Evolutionary conservation across 2,797 vertebrate species (phyloP).

Genomic region (Naso thynnoides): DNA sequence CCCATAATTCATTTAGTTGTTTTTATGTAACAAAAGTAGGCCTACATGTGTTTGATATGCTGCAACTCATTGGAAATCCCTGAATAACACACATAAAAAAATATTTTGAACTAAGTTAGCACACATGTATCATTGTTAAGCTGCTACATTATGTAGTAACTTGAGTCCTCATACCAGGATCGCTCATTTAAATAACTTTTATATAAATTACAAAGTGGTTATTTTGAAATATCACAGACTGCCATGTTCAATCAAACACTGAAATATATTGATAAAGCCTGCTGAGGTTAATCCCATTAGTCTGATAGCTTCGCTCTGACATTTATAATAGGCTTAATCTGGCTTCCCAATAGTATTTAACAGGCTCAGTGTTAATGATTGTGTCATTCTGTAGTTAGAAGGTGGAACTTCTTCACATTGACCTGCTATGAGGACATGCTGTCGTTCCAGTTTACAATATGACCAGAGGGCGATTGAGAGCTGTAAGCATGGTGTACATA

Average conservation of each 20-base stretch:
- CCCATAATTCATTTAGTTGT: too few species aligned
- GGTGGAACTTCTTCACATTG: neutral
- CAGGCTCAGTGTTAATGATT: neutral
- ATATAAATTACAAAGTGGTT: neutral
- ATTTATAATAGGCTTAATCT: slow-evolving; percentile 14
- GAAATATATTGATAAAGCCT: neutral
- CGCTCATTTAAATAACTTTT: neutral
- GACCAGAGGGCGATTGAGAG: too few species aligned
- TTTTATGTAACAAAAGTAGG: too few species aligned
- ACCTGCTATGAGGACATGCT: neutral
- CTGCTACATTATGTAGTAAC: neutral
- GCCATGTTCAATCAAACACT: neutral
- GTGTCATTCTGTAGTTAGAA: slow-evolving; percentile 3
- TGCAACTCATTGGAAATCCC: too few species aligned
- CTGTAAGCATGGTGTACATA: neutral
- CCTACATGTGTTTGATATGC: too few species aligned
- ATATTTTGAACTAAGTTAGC: too few species aligned
- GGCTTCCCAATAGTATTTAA: slow-evolving; percentile 2
- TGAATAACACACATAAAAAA: too few species aligned
- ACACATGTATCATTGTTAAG: neutral
- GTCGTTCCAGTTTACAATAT: neutral
- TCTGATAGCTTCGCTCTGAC: slow-evolving; percentile 18
- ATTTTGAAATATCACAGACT: neutral
- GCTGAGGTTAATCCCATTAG: slow-evolving; percentile 35
- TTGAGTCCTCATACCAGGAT: neutral